Percentiles rank a stretch among this genome's conserved stretches.
phyloP scores from a whole-genome alignment of 64 coral and sea anemone species.

The Montipora foliosa region DNA sequence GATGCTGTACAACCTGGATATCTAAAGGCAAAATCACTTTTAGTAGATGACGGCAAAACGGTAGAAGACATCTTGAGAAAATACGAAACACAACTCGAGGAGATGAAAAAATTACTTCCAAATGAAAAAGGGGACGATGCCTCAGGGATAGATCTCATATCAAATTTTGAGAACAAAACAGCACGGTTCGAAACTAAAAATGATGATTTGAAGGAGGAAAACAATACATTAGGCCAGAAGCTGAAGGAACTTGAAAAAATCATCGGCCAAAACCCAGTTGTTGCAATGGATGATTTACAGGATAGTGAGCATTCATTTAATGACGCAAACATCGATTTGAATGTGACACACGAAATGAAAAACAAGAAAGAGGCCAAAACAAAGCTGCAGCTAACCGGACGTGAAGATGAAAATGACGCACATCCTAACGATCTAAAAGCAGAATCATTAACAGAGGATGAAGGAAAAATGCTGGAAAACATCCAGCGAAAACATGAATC shows the following conservation, averaged over 20 bases:
- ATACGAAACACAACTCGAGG: conserved; percentile 14
- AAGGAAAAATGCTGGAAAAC: too few relatives aligned
- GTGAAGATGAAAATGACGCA: too few relatives aligned
- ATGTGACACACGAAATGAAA: neutral
- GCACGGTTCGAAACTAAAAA: neutral
- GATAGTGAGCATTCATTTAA: neutral
- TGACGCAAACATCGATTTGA: neutral
- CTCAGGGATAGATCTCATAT: neutral
- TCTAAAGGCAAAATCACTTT: too few relatives aligned
- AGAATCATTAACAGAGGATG: too few relatives aligned
- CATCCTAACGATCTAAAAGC: too few relatives aligned
- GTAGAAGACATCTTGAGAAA: conserved; percentile 26
- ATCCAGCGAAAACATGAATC: too few relatives aligned
- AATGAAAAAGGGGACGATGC: neutral
- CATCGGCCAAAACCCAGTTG: neutral
- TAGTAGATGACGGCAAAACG: neutral
- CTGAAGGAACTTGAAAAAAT: neutral
- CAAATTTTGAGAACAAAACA: neutral
- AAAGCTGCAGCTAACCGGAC: too few relatives aligned
- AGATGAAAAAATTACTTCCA: neutral
- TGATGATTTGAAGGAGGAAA: neutral
- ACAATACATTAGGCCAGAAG: neutral
- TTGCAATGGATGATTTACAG: too few relatives aligned
- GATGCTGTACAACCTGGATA: neutral
- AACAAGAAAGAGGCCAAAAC: neutral